A percentile compares a stretch with the other conserved stretches of the same genome.
These are phyloP conservation scores for Eutolmus rufibarbis DNA, from an alignment of 2,888 invertebrate genomes.

Conservation along the genomic window DNA sequence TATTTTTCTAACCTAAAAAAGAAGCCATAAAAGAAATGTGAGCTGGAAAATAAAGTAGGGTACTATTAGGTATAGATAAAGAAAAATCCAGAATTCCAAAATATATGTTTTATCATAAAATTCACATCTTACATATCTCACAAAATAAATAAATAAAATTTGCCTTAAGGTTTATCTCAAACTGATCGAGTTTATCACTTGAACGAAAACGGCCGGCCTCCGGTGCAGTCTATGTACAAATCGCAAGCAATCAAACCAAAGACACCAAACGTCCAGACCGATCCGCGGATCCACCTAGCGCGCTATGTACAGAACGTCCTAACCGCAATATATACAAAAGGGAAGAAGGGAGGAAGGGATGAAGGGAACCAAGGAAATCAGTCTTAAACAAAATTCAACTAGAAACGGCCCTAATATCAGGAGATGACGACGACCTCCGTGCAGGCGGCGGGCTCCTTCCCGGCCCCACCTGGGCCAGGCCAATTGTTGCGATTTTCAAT, in stretches of 20 bases:
- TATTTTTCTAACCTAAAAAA: background rate
- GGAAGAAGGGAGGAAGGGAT: background rate
- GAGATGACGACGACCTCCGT: slow-evolving; percentile 43
- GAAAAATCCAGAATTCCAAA: background rate
- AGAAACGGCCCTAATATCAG: slow-evolving; percentile 36
- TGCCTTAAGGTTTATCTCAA: slow-evolving; percentile 5
- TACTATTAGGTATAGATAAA: background rate
- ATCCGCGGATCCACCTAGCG: background rate
- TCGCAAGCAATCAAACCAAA: slow-evolving; percentile 3
- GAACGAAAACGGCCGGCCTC: background rate
- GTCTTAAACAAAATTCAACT: slow-evolving; percentile 42
- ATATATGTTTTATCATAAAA: slow-evolving; percentile 27
- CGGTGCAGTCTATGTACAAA: slow-evolving; percentile 10
- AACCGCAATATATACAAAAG: slow-evolving; percentile 22
- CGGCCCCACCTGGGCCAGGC: background rate
- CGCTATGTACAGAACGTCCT: background rate
- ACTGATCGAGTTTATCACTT: slow-evolving; percentile 14
- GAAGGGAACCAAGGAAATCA: slow-evolving; percentile 32
- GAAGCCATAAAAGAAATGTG: background rate
- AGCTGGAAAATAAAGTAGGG: background rate
- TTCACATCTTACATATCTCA: slow-evolving; percentile 33
- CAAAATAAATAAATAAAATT: slow-evolving; percentile 33
- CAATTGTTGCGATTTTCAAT: slow-evolving; percentile 21
- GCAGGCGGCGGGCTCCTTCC: background rate
- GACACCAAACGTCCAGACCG: background rate